Conservation (phyloP, 2,888 invertebrate genomes). For the Lasiommata megera region DNA sequence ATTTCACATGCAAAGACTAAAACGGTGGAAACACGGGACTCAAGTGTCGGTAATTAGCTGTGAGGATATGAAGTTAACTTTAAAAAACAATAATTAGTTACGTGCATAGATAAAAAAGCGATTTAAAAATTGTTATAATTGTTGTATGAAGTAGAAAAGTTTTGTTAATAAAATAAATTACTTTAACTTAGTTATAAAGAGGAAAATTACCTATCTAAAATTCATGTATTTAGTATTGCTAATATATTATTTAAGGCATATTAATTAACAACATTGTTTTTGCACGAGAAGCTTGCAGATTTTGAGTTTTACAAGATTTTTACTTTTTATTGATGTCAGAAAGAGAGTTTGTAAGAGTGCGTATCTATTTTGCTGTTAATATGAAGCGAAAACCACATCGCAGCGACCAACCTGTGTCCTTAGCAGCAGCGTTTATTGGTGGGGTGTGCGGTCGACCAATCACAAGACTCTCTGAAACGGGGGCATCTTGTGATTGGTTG, state of each 20-base stretch:
- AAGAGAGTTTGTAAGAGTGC: too few relatives aligned
- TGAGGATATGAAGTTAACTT: conserved; percentile 16
- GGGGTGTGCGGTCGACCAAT: too few relatives aligned
- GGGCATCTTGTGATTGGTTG: too few relatives aligned
- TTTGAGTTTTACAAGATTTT: too few relatives aligned
- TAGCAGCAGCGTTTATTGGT: too few relatives aligned
- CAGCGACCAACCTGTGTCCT: too few relatives aligned
- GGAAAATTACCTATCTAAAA: not conserved
- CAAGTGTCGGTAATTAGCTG: conserved; percentile 57
- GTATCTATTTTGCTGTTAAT: too few relatives aligned
- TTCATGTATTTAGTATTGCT: not conserved
- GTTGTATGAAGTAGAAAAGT: conserved; percentile 6
- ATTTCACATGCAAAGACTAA: conserved; percentile 62
- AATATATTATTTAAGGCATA: not conserved
- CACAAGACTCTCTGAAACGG: too few relatives aligned
- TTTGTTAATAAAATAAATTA: conserved; percentile 16
- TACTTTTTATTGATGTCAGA: too few relatives aligned
- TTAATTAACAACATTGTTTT: not conserved
- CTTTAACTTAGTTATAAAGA: conserved; percentile 9
- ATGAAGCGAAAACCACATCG: too few relatives aligned
- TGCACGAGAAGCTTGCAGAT: not conserved
- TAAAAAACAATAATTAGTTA: conserved; percentile 6
- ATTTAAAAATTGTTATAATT: conserved; percentile 26
- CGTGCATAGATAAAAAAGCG: conserved; percentile 8
- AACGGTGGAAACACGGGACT: conserved; percentile 68